Conservation (phyloP, 2,888 invertebrate species). For the Ochropleura plecta region DNA sequence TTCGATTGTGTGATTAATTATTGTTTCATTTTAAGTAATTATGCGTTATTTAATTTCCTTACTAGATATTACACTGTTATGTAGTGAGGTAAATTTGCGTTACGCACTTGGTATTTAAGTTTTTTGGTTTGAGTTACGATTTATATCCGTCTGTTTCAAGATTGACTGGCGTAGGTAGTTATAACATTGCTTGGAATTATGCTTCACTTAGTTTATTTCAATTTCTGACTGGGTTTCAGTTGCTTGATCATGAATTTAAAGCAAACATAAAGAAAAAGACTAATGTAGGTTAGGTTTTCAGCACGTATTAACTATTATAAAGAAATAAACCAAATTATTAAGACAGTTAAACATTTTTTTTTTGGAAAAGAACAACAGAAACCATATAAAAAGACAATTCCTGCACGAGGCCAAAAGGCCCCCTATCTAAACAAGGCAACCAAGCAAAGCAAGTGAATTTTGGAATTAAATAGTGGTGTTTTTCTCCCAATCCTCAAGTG, state of each 20-base stretch:
- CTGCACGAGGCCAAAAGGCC: no score
- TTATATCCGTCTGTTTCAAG: constrained; percentile 32
- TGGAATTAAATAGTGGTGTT: not conserved
- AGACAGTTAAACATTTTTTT: no score
- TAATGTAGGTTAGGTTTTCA: not conserved
- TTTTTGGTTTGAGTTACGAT: constrained; percentile 35
- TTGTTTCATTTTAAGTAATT: constrained; percentile 38
- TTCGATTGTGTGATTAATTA: constrained; percentile 59
- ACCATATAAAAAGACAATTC: no score
- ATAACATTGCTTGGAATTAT: constrained; percentile 19
- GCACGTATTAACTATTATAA: not conserved
- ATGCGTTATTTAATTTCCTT: constrained; percentile 60
- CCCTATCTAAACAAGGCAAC: no score
- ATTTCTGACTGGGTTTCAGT: not conserved
- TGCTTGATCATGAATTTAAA: not conserved
- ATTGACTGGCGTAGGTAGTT: constrained; percentile 31
- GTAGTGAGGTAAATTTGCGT: constrained; percentile 40
- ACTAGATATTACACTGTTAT: constrained; percentile 46
- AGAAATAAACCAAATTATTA: no score
- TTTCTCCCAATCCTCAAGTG: not conserved
- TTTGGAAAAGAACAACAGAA: no score
- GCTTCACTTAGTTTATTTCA: constrained; percentile 5
- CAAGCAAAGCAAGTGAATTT: no score
- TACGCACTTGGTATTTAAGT: constrained; percentile 25
- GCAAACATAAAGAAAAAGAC: not conserved